phyloP scores from a whole-genome alignment of 2,113 vertebrate species.

The Coturnix japonica region DNA sequence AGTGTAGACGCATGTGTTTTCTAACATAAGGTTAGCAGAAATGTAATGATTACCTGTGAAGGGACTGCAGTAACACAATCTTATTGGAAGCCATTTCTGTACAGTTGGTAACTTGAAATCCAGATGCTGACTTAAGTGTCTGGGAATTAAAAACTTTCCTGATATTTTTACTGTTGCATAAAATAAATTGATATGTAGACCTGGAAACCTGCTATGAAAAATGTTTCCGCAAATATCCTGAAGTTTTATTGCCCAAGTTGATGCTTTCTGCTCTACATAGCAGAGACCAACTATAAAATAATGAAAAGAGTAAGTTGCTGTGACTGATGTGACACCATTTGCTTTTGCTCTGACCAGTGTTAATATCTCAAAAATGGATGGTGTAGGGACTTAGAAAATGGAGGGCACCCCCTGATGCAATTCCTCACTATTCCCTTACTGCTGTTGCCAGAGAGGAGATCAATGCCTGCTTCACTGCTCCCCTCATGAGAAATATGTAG shows the following conservation, averaged over 20 bases:
- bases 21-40: background rate
- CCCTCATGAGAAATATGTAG: background rate
- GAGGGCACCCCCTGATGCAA: background rate
- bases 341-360: background rate
- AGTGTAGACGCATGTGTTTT: background rate
- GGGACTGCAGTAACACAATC: background rate
- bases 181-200: background rate
- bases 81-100: background rate
- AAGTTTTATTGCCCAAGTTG: background rate
- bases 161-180: background rate
- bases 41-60: background rate
- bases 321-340: background rate
- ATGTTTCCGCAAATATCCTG: rapidly evolving
- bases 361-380: background rate
- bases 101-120: background rate
- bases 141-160: background rate
- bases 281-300: background rate
- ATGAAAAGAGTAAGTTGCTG: background rate
- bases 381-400: background rate
- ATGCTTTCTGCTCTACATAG: rapidly evolving
- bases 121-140: background rate
- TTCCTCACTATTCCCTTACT: background rate
- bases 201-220: background rate
- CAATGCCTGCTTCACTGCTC: background rate
- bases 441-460: background rate